phyloP scores from a whole-genome alignment of 2,888 invertebrate genomes.

The Cerastoderma edule region DNA sequence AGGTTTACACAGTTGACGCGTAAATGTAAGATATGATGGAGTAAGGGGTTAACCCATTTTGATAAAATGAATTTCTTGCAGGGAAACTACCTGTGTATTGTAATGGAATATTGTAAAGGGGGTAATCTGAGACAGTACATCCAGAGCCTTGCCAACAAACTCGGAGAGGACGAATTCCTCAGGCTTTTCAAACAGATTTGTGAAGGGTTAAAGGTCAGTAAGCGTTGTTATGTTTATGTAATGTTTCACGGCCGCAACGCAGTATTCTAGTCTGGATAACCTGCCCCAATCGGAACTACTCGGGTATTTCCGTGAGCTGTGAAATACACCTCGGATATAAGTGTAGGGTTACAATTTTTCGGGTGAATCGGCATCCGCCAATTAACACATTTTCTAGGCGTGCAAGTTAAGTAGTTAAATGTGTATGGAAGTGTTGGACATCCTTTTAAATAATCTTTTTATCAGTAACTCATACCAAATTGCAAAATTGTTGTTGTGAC shows the following conservation, averaged over 20 bases:
- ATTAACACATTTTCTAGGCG: not conserved
- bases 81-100: slow-evolving; percentile 38
- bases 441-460: no score
- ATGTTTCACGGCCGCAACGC: not conserved
- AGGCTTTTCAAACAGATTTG: slow-evolving; percentile 22
- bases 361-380: not conserved
- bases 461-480: no score
- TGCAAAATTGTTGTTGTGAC: no score
- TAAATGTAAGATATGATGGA: not conserved
- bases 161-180: slow-evolving; percentile 38
- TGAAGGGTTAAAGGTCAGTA: slow-evolving; percentile 28
- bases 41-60: not conserved
- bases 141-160: not conserved
- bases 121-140: slow-evolving; percentile 45
- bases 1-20: not conserved
- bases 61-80: slow-evolving; percentile 13
- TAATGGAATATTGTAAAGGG: slow-evolving; percentile 52
- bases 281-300: not conserved
- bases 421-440: no score
- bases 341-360: not conserved
- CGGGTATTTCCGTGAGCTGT: not conserved
- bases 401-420: no score
- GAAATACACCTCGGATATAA: no score
- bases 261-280: not conserved
- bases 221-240: not conserved